Evolutionary conservation across 2,888 invertebrate genomes (phyloP), one percentile per base, ranked within the genome.

Genomic region (Epicampocera succincta): DNA sequence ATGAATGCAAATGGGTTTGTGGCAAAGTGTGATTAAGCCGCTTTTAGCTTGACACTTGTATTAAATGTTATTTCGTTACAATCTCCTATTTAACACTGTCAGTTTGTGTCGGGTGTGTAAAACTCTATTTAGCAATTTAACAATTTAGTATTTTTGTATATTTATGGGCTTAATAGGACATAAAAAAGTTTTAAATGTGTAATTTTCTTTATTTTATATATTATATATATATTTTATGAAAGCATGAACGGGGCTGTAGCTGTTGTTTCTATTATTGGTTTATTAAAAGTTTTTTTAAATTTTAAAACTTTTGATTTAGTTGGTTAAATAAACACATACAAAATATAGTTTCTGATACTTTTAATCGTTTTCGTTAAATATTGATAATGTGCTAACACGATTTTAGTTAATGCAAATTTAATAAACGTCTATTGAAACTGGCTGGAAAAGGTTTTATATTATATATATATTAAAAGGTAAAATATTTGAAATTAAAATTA

Each of bases 1-100:
- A 13, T 40, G 8, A 15, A 17, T 54, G 1, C 11, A 0, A 12
- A 44, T 33, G 13, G 40, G 15, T 61, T 5, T 68, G 44, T 71
- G 5, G 19, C 8, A 40, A 13, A 44, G 46, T 54, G 40, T 29
- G 46, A 66, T 75, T 58, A 65, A 73, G 77, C 58, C 58, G 71
- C 66, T 69, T 73, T 77, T 65, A n/a, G 38, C 29, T 73, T 77
- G 81, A 73, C 81, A 81, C 73, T 81, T 77, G 77, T 77, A 77
- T 77, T 81, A 81, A 81, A 81, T 77, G 65, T 69, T 77, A 73
- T 77, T 73, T 77, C 40, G 58, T 69, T 73, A 69, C 61, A 52
- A 58, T 52, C 33, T 48, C 13, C 21, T 21, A 17, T 69, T 69
- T 44, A 38, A 33, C 52, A 46, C 19, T 12, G 38, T 73, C n/a